Evolutionary conservation across 2,888 invertebrate genomes (phyloP), one percentile per base, ranked within the genome.

Genomic region (Abscondita cerata): DNA sequence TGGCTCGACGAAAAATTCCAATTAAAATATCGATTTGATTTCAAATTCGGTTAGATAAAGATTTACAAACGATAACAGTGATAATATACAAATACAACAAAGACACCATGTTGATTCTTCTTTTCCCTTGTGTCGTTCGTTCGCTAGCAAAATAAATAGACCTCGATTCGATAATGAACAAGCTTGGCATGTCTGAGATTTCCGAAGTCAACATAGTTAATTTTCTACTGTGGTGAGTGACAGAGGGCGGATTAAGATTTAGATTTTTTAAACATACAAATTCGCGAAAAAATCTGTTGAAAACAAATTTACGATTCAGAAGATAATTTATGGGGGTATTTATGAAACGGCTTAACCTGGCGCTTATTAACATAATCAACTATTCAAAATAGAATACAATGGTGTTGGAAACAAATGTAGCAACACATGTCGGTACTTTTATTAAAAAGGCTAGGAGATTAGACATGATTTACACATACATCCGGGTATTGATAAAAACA

Each of bases 241-340:
- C 69, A 59, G 57, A 54, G 58, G 58, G 64, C 57, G 57, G 67
- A 66, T 69, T 67, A 66, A 68, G 68, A 67, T 68, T 65, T 68
- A 60, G 62, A 67, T 53, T 58, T 4, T 58, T 60, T 64, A 67
- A 67, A 68, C 67, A 64, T 57, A 64, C 65, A 62, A 56, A 64
- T 64, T 60, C 64, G 66, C 66, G 67, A 52, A 66, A 65, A 68
- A 68, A 69, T 68, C 69, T 68, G 65, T 67, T 68, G 63, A 44
- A 44, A 18, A 11, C 16, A 44, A 18, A 11, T 8, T 18, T 13
- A 18, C 18, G 8, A 25, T 16, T 2, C 13, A 2, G 44, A n/a
- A 18, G 19, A 44, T 44, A 18, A 44, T 44, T 44, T 44, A 44
- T 41, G 13, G 41, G 16, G n/a, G 41, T 41, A 38, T 13, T 13